These are phyloP conservation scores for Coregonus clupeaformis DNA, from an alignment of 2,113 vertebrate genomes.

Conservation along the genomic window DNA sequence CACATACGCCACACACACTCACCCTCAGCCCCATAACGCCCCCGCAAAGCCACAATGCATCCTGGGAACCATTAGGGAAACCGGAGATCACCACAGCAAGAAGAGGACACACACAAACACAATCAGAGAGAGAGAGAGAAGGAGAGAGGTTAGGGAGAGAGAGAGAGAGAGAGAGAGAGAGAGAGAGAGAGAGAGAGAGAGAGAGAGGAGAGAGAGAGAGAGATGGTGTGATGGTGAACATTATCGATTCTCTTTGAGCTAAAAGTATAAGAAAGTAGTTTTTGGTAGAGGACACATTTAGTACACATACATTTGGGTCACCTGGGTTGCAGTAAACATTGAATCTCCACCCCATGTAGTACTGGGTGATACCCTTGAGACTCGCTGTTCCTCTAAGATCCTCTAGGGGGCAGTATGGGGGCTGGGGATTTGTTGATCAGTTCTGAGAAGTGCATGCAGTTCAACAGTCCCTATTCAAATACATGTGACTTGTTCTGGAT, in stretches of 20 bases:
- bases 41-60: constrained; percentile 78
- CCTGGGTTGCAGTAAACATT: too few relatives aligned
- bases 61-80: constrained; percentile 82
- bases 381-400: too few relatives aligned
- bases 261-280: background rate
- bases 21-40: constrained; percentile 49
- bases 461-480: too few relatives aligned
- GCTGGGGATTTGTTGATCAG: too few relatives aligned
- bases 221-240: background rate
- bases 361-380: background rate
- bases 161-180: constrained; percentile 8
- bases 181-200: constrained; percentile 34
- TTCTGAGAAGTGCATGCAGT: too few relatives aligned
- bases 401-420: too few relatives aligned
- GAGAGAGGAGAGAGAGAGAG: background rate
- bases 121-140: constrained; percentile 53
- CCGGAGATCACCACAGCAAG: constrained; percentile 74
- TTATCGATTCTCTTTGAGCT: background rate
- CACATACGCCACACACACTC: constrained; percentile 10
- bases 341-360: too few relatives aligned
- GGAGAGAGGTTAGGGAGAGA: constrained; percentile 46
- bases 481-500: too few relatives aligned
- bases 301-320: too few relatives aligned
- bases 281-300: too few relatives aligned
- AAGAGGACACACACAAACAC: constrained; percentile 76